A percentile compares a stretch with the other conserved stretches of the same genome.
Evolutionary conservation across 2,888 invertebrate species (phyloP).

Genomic region (Brassicogethes aeneus): DNA sequence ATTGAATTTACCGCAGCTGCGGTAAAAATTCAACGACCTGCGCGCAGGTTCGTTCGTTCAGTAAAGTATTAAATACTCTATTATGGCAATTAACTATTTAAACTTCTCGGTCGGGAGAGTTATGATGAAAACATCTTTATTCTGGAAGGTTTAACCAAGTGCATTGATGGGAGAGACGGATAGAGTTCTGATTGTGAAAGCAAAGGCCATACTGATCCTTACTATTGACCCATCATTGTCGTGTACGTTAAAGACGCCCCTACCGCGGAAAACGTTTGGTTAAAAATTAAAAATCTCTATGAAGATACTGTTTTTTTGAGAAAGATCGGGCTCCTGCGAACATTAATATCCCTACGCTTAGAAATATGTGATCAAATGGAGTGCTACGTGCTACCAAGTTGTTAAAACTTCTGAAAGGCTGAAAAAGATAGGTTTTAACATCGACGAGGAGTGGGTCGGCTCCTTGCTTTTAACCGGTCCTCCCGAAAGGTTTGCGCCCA

Average conservation of each 20-base stretch:
- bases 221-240: not conserved
- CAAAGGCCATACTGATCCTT: not conserved
- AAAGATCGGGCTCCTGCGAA: not conserved
- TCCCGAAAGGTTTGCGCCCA: conserved; percentile 13
- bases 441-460: conserved; percentile 21
- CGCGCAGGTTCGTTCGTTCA: too few species aligned
- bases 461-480: conserved; percentile 15
- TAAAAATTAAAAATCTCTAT: not conserved
- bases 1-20: too few species aligned
- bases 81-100: too few species aligned
- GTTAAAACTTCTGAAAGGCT: conserved; percentile 13
- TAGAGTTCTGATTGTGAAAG: not conserved
- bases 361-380: not conserved
- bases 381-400: not conserved
- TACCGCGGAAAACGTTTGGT: not conserved
- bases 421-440: conserved; percentile 17
- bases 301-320: not conserved
- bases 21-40: too few species aligned
- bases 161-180: too few species aligned
- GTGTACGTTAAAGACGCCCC: not conserved
- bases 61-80: too few species aligned
- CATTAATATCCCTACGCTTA: not conserved
- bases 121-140: too few species aligned
- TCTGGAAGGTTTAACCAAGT: too few species aligned
- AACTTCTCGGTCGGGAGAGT: too few species aligned